These are phyloP conservation scores for Pangasianodon gigas DNA, from an alignment of 2,113 vertebrate species.

Conservation along the genomic window DNA sequence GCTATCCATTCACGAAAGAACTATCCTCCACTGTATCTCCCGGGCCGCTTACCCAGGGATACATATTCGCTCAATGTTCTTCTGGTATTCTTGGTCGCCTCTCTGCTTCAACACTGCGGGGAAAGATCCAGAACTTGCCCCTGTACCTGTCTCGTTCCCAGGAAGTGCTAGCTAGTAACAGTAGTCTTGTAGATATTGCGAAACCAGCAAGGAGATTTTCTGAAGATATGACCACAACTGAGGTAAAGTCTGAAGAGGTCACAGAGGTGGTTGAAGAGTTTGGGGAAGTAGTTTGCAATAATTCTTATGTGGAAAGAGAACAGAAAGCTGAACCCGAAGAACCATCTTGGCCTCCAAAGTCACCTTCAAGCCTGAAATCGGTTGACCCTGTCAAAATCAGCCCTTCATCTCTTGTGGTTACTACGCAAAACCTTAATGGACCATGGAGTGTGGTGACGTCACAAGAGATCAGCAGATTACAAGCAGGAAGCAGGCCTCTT, in stretches of 20 bases:
- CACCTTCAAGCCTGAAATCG: constrained; percentile 1
- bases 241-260: constrained; percentile 11
- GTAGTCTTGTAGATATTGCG: not conserved
- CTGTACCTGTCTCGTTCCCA: constrained; percentile 73
- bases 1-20: constrained; percentile 45
- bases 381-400: constrained; percentile 37
- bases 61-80: constrained; percentile 58
- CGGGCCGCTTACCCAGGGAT: constrained; percentile 49
- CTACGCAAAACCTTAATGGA: constrained; percentile 70
- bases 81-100: constrained; percentile 67
- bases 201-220: constrained; percentile 25
- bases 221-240: constrained; percentile 15
- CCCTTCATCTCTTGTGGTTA: constrained; percentile 65
- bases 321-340: constrained; percentile 35
- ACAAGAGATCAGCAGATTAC: constrained; percentile 21
- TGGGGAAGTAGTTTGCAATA: constrained; percentile 35
- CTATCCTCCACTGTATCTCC: constrained; percentile 29
- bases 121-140: constrained; percentile 74
- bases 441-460: constrained; percentile 47
- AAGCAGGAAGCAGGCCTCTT: constrained; percentile 1
- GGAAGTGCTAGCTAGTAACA: constrained; percentile 50
- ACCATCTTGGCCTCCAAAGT: not conserved
- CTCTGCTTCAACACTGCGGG: constrained; percentile 72
- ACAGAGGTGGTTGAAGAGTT: constrained; percentile 41
- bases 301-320: constrained; percentile 22